These are phyloP conservation scores for Cyclophora albipunctata DNA, from an alignment of 2,888 invertebrate genomes.

Conservation along the genomic window DNA sequence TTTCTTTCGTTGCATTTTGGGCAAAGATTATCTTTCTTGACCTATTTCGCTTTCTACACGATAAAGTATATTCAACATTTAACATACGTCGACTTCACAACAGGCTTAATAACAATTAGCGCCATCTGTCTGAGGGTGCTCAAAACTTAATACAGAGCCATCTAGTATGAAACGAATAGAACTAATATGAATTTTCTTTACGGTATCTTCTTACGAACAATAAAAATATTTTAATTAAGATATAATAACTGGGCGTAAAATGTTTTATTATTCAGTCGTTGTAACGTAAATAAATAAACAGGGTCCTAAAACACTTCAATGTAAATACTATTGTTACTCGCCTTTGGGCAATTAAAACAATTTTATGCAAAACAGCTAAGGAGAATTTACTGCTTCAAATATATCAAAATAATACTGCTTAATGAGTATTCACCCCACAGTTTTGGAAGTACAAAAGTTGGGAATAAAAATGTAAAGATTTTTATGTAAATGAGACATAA, in stretches of 20 bases:
- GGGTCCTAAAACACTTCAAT: not conserved
- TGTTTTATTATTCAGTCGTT: slow-evolving; percentile 1
- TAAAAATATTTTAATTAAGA: not conserved
- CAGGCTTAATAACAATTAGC: no score
- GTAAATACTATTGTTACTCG: slow-evolving; percentile 9
- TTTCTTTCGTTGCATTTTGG: no score
- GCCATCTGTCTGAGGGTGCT: not conserved
- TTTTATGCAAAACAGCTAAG: slow-evolving; percentile 15
- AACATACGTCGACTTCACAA: no score
- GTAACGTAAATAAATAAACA: slow-evolving; percentile 5
- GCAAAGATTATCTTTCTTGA: no score
- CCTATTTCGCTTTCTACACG: no score
- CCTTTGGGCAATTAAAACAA: slow-evolving; percentile 18
- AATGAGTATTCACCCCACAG: slow-evolving; percentile 6
- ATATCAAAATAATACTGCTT: slow-evolving; percentile 11
- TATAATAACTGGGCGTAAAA: not conserved
- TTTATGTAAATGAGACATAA: no score
- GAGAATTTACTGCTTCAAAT: slow-evolving; percentile 7
- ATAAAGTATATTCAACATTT: no score
- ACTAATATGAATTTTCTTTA: slow-evolving; percentile 8
- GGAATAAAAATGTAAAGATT: no score
- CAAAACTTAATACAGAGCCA: not conserved
- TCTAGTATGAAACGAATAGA: not conserved
- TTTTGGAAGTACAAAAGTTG: slow-evolving; percentile 7
- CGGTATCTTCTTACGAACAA: not conserved